A percentile compares a stretch with the other conserved stretches of the same genome.
Conservation (phyloP, 2,113 vertebrate species). For the Syngnathus floridae region DNA sequence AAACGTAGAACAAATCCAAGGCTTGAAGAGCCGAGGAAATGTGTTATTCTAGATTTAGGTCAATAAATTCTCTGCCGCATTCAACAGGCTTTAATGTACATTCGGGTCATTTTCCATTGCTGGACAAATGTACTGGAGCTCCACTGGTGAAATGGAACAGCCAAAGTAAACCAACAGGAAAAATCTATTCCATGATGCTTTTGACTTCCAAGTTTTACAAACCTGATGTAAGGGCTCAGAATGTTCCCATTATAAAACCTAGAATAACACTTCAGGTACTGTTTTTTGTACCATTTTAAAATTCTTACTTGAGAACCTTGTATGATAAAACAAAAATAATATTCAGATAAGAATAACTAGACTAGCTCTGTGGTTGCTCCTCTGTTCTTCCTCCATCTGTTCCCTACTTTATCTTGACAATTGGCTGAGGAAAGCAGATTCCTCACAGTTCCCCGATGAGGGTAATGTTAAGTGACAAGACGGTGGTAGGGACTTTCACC, state of each 20-base stretch:
- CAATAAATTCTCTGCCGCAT: background rate
- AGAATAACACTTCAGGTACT: background rate
- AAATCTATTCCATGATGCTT: background rate
- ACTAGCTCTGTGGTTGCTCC: constrained; percentile 55
- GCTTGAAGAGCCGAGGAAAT: background rate
- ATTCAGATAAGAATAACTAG: constrained; percentile 20
- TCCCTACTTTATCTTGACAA: constrained; percentile 51
- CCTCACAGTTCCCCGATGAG: constrained; percentile 34
- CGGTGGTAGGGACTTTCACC: constrained; percentile 35
- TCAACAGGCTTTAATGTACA: background rate
- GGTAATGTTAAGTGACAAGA: constrained; percentile 22
- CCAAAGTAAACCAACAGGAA: background rate
- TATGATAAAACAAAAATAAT: background rate
- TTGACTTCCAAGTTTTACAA: background rate
- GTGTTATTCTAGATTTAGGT: background rate
- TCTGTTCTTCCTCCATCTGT: constrained; percentile 48
- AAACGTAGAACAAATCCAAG: background rate
- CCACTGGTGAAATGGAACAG: background rate
- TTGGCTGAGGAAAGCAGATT: constrained; percentile 70
- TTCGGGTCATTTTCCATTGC: background rate
- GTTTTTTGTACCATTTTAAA: background rate
- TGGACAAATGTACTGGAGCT: too few relatives aligned
- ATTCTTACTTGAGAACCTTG: background rate
- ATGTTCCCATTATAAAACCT: background rate
- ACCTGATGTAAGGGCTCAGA: background rate